phyloP scores from a whole-genome alignment of 2,888 invertebrate species.

The Catocala sponsa region DNA sequence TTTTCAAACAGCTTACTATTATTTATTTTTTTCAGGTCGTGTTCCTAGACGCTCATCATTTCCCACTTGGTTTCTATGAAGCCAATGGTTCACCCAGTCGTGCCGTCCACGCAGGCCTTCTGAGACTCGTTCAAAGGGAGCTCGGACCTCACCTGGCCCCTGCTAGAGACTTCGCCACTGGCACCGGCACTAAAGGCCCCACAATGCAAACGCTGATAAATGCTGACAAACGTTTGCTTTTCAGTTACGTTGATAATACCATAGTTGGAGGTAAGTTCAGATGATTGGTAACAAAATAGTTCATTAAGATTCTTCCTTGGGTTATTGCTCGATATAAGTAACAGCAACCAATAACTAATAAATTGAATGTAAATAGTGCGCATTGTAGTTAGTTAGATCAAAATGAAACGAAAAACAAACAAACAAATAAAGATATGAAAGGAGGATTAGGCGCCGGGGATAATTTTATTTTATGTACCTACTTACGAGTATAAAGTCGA shows the following conservation, averaged over 20 bases:
- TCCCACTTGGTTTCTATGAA: constrained; percentile 90
- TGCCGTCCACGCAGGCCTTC: constrained; percentile 85
- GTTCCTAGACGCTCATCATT: constrained; percentile 94
- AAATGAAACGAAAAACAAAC: too few relatives aligned
- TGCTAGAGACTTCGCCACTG: constrained; percentile 75
- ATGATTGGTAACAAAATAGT: too few relatives aligned
- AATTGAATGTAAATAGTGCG: too few relatives aligned
- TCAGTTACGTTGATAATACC: constrained; percentile 86
- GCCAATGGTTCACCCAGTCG: constrained; percentile 77
- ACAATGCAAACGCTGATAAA: constrained; percentile 82
- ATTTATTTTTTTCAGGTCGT: constrained; percentile 82
- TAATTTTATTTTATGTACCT: too few relatives aligned
- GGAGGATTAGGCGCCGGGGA: too few relatives aligned
- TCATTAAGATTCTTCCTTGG: too few relatives aligned
- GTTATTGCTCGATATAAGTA: too few relatives aligned
- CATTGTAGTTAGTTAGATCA: too few relatives aligned
- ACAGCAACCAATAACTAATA: too few relatives aligned
- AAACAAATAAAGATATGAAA: too few relatives aligned
- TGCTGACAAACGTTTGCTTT: constrained; percentile 81
- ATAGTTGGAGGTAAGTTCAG: constrained; percentile 72
- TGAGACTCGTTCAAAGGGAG: constrained; percentile 86
- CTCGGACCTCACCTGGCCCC: constrained; percentile 86
- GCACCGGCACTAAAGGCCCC: constrained; percentile 75
- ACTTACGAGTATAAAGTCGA: too few relatives aligned
- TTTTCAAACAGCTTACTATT: too few relatives aligned